A percentile compares a stretch with the other conserved stretches of the same genome.
Conservation (phyloP, 2,113 vertebrate species). For the Euleptes europaea region DNA sequence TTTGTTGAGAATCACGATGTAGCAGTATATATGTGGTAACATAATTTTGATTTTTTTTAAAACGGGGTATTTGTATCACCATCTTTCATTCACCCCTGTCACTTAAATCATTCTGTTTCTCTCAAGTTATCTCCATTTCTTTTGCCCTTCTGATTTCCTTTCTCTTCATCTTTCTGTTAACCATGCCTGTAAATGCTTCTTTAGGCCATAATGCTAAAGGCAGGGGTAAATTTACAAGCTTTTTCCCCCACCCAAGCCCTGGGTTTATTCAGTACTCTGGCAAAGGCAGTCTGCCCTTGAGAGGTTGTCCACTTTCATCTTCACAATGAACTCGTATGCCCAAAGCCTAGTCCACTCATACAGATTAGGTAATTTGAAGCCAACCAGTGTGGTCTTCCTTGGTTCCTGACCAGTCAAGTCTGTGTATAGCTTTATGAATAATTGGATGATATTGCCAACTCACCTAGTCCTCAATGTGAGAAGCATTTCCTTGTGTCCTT, state of each 20-base stretch:
- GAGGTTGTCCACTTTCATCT: not conserved
- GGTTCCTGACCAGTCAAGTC: not conserved
- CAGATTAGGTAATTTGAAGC: not conserved
- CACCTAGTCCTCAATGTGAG: not conserved
- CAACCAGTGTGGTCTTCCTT: not conserved
- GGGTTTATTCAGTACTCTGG: not conserved
- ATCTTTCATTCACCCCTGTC: conserved; percentile 11
- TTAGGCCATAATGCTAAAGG: not conserved
- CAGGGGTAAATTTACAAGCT: not conserved
- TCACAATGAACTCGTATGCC: not conserved
- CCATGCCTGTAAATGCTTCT: not conserved
- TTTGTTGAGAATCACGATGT: not conserved
- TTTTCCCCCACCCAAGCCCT: too few species aligned
- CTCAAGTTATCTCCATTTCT: conserved; percentile 11
- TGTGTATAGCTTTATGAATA: not conserved
- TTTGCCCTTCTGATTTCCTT: not conserved
- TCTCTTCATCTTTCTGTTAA: not conserved
- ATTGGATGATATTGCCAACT: not conserved
- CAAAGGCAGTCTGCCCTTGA: not conserved
- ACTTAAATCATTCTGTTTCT: conserved; percentile 36
- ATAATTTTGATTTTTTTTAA: conserved; percentile 29
- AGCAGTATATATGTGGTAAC: conserved; percentile 45
- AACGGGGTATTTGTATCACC: conserved; percentile 19
- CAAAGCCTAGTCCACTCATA: not conserved
- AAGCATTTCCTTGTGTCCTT: not conserved